Conservation (phyloP, 2,797 vertebrate species). For the Chiroxiphia lanceolata region DNA sequence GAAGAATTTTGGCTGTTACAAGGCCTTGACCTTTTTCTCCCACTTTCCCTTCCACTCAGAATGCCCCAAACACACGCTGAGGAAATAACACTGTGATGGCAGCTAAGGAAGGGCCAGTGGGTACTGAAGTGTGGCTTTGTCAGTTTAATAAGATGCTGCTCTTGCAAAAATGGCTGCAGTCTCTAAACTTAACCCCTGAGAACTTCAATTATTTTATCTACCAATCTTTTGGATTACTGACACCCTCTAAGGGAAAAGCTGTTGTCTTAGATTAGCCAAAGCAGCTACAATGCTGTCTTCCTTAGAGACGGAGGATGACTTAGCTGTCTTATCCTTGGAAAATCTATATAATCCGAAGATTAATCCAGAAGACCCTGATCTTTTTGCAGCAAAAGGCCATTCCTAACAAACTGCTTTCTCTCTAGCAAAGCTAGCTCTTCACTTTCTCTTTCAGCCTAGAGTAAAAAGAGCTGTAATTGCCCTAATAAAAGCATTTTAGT, state of each 20-base stretch:
- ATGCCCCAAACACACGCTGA: neutral
- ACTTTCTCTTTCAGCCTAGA: constrained; percentile 44
- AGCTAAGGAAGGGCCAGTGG: constrained; percentile 26
- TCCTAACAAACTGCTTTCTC: constrained; percentile 58
- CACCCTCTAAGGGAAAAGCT: constrained; percentile 68
- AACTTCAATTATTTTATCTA: constrained; percentile 72
- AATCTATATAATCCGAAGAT: constrained; percentile 64
- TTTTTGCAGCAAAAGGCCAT: constrained; percentile 55
- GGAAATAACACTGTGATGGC: neutral
- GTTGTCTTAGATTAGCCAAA: constrained; percentile 70
- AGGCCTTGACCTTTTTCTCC: neutral
- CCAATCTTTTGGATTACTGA: constrained; percentile 70
- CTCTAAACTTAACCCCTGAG: constrained; percentile 66
- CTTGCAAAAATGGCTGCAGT: constrained; percentile 57
- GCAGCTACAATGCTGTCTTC: constrained; percentile 46
- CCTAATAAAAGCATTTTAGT: constrained; percentile 65
- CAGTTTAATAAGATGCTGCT: constrained; percentile 63
- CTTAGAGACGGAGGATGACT: constrained; percentile 55
- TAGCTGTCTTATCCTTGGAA: constrained; percentile 67
- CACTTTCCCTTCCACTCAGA: neutral
- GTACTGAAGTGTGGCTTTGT: constrained; percentile 60
- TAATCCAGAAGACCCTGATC: constrained; percentile 67
- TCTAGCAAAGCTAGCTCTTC: constrained; percentile 10
- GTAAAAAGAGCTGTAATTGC: constrained; percentile 64
- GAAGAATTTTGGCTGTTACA: neutral